Conservation (phyloP, 1,140 invertebrate genomes). For the Papilio dardanus region DNA sequence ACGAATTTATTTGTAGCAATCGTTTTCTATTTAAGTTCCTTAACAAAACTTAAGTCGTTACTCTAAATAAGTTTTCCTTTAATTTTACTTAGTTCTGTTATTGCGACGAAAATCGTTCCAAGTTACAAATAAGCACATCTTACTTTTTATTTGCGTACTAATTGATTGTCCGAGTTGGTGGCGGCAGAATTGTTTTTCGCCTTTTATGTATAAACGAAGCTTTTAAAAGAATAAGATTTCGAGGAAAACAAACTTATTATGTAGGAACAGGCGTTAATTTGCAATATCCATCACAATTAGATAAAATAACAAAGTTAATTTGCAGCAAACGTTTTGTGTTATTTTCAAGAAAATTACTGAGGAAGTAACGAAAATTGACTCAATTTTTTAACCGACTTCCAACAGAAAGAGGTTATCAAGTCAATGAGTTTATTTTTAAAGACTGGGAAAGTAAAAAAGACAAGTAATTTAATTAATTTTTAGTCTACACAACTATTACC, state of each 20-base stretch:
- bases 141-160: conserved; percentile 23
- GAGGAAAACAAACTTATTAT: conserved; percentile 4
- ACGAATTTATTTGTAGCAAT: conserved; percentile 21
- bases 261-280: not conserved
- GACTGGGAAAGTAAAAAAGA: not conserved
- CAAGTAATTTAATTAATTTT: not conserved
- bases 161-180: conserved; percentile 31
- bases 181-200: conserved; percentile 19
- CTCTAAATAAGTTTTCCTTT: conserved; percentile 35
- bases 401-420: too few relatives aligned
- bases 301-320: conserved; percentile 5
- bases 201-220: conserved; percentile 17
- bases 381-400: not conserved
- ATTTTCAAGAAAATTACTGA: not conserved
- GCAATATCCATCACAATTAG: conserved; percentile 17
- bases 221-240: not conserved
- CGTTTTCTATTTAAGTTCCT: conserved; percentile 28
- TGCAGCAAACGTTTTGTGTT: not conserved
- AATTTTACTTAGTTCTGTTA: conserved; percentile 35
- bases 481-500: not conserved
- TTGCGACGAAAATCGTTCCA: conserved; percentile 34
- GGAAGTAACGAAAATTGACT: not conserved
- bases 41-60: conserved; percentile 35
- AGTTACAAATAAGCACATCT: conserved; percentile 36
- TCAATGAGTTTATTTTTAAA: too few relatives aligned